These are phyloP conservation scores for Pterocles gutturalis DNA, from an alignment of 2,113 vertebrate genomes.

Conservation along the genomic window DNA sequence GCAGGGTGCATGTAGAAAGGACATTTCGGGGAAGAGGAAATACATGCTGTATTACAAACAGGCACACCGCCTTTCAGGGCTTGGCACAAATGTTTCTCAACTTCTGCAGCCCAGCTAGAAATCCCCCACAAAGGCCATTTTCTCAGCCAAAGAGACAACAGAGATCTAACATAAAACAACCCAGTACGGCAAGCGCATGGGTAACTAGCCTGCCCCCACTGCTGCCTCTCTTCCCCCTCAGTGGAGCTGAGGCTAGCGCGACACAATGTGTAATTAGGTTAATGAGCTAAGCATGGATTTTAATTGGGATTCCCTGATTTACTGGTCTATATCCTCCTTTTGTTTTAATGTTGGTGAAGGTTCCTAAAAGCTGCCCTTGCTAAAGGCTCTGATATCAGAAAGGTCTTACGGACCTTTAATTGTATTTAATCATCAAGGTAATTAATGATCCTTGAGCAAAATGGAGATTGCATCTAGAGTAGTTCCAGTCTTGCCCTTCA, in stretches of 20 bases:
- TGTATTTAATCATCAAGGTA: slow-evolving; percentile 69
- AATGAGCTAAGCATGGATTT: slow-evolving; percentile 58
- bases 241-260: not conserved
- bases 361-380: slow-evolving; percentile 48
- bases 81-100: not conserved
- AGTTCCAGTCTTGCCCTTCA: slow-evolving; percentile 54
- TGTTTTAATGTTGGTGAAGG: slow-evolving; percentile 47
- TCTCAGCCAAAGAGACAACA: not conserved
- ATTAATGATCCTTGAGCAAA: slow-evolving; percentile 69
- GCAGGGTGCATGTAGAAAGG: not conserved
- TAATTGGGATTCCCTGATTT: slow-evolving; percentile 67
- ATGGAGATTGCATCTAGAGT: slow-evolving; percentile 60
- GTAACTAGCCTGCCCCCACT: not conserved
- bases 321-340: slow-evolving; percentile 47
- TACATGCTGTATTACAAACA: not conserved
- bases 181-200: not conserved
- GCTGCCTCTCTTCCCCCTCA: not conserved
- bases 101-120: not conserved
- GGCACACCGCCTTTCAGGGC: rapidly evolving
- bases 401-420: slow-evolving; percentile 67
- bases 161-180: not conserved
- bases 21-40: not conserved
- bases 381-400: slow-evolving; percentile 53
- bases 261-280: slow-evolving; percentile 65
- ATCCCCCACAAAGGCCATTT: not conserved